A percentile compares a stretch with the other conserved stretches of the same genome.
These are phyloP conservation scores for Achatina immaculata DNA, from an alignment of 1,140 invertebrate genomes.

Conservation along the genomic window DNA sequence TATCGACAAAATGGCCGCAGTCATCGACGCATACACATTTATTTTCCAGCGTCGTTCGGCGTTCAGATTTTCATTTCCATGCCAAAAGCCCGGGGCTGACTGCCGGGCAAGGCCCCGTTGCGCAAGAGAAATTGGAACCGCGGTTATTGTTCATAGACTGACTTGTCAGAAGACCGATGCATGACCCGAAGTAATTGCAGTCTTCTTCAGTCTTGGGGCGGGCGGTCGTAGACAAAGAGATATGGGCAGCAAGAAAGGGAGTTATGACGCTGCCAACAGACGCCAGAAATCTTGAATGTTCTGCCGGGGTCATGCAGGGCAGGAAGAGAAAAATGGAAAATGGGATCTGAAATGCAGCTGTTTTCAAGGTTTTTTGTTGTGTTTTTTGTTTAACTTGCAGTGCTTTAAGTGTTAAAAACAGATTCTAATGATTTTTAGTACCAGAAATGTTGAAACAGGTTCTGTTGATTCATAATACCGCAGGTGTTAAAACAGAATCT, in stretches of 20 bases:
- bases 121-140: constrained; percentile 17
- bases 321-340: too few species aligned
- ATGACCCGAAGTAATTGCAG: neutral
- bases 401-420: too few species aligned
- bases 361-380: too few species aligned
- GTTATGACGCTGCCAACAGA: neutral
- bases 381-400: too few species aligned
- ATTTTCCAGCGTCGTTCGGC: neutral
- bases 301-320: too few species aligned
- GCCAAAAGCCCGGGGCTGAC: neutral
- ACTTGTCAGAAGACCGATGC: neutral
- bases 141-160: constrained; percentile 1
- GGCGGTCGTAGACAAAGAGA: too few species aligned
- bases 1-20: neutral
- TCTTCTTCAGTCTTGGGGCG: too few species aligned
- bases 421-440: too few species aligned
- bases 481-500: too few species aligned
- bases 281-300: neutral
- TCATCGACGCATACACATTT: constrained; percentile 1
- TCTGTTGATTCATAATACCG: too few species aligned
- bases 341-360: too few species aligned
- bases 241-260: neutral
- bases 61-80: constrained; percentile 2
- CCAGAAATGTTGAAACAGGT: too few species aligned
- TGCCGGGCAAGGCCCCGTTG: neutral